Conservation (phyloP, 2,797 vertebrate species). For the Chrysocyon brachyurus region DNA sequence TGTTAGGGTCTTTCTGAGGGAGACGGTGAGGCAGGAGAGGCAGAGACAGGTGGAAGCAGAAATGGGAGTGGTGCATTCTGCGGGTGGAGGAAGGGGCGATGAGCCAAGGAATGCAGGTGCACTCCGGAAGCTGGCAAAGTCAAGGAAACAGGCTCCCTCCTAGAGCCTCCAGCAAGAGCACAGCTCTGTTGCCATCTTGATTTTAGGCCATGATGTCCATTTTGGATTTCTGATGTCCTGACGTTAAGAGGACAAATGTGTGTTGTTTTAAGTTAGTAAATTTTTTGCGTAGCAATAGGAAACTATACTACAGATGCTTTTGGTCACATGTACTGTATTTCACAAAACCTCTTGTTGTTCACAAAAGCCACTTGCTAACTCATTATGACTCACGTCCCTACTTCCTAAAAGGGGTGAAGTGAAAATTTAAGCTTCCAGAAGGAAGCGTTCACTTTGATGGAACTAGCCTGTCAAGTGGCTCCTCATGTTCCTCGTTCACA, state of each 20-base stretch:
- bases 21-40: background rate
- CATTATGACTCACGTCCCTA: conserved; percentile 35
- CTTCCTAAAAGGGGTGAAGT: conserved; percentile 52
- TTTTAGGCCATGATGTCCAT: background rate
- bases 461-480: background rate
- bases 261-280: background rate
- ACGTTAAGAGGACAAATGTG: background rate
- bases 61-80: background rate
- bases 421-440: conserved; percentile 54
- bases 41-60: background rate
- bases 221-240: background rate
- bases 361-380: conserved; percentile 57
- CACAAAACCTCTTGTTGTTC: conserved; percentile 26
- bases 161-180: background rate
- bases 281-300: background rate
- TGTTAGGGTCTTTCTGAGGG: background rate
- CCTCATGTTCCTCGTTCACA: background rate
- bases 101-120: background rate
- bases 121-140: background rate
- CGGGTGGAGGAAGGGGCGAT: background rate
- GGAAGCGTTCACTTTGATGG: background rate
- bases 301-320: background rate
- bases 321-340: background rate
- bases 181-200: background rate
- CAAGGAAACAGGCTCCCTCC: background rate